Base-by-base conservation (phyloP, 2,888 invertebrate species). In the Cosmia trapezina region DNA sequence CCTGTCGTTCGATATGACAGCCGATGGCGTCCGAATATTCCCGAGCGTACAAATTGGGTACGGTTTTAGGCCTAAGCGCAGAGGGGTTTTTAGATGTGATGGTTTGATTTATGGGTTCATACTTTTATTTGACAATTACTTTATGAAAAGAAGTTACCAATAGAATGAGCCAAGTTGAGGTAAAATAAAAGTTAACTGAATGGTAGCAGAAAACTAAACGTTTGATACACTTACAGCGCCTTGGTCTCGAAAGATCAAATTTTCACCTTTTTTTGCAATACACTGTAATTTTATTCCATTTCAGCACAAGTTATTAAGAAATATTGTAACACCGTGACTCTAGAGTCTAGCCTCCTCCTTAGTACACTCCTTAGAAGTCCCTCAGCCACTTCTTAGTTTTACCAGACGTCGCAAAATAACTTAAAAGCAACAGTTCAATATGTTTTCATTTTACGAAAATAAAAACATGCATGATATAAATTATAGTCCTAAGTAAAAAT, bases 1-100 rank as follows among this genome's bases (percentile, higher is more conserved):
- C 56, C 61, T 28, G 62, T 75, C 76, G 45, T 57, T 60, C 47
- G 53, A 69, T 63, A 61, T 70, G 81, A 83, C 83, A 78, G 74
- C 79, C 70, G 83, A 79, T 64, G 68, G 61, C 64, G 41, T 62
- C 67, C 73, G 61, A 79, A 41, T 53, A 66, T 76, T 60, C 66
- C 65, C 67, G 62, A 76, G 69, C 56, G 64, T 37, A 57, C 28
- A 81, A 76, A 81, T 67, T 56, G 63, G 70, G 66, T 70, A 53
- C 43, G 59, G 70, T 47, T 80, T 69, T 63, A 53, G 51, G 11
- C 43, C 61, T 56, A 69, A 62, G 54, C 64, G 47, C 43, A 37
- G n/a, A 33, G 17, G 17, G n/a, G 37, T 56, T 60, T 64, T 66
- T 47, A 47, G 61, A 43, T 61, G n/a, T 68, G 37, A 66, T 37